Evolutionary conservation across 2,888 invertebrate species (phyloP), one percentile per base, ranked within the genome.

Genomic region (Sphaerophoria rueppellii): DNA sequence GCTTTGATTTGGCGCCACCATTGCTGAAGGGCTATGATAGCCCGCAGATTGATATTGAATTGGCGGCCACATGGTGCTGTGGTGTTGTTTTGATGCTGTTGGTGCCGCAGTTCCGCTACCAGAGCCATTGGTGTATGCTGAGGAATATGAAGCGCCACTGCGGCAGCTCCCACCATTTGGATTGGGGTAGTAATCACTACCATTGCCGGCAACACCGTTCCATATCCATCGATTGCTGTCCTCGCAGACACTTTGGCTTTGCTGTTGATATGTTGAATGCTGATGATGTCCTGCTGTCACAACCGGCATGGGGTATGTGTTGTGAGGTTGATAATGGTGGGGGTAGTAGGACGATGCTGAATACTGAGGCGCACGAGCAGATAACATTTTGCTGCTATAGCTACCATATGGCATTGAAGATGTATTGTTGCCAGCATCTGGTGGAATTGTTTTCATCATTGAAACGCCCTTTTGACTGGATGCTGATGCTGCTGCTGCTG

Each of bases 171-270:
- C 73, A 34, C 46, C 50, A 16, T 40, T 40, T 40, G 65, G 72
- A 58, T 24, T 24, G 24, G 24, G 24, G 2, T 24, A 24, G 24
- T 73, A 85, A 2, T 85, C 85, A 65, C 32, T 78, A 12, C 34
- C 74, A 61, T 40, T 52, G 34, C 35, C 72, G 4, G 24, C 24
- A 24, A 24, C 24, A 24, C 40, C 57, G 52, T 76, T 85, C 81
- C 85, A 85, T 54, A 85, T 60, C 85, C 85, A 85, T n/a, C 85
- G 85, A 12, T 65, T 81, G 40, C 70, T 81, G 40, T 85, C 85
- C 11, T 85, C 81, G 60, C 81, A 85, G 76, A 77, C 76, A 81
- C 63, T 81, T 81, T 85, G 85, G 54, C 70, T 77, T 65, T 85
- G 85, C 81, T 85, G 81, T 85, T 24, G 24, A 24, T 24, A 24